Evolutionary conservation across 2,113 vertebrate species (phyloP), one percentile per base, ranked within the genome.

Genomic region (Trematocara nigrifrons): DNA sequence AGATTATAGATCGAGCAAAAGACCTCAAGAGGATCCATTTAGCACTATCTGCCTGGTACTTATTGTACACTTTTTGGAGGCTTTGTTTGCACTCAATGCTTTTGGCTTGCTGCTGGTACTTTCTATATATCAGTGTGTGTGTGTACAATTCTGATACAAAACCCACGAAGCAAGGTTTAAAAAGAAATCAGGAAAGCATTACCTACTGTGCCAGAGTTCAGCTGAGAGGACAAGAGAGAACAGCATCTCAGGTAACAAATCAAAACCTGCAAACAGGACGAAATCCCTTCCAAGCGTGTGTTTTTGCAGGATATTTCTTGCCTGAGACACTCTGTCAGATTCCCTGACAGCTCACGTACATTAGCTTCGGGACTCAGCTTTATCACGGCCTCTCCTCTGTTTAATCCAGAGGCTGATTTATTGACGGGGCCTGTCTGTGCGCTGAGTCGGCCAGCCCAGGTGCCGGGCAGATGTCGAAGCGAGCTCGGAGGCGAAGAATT

Each of bases 401-500:
- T 93, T 89, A 91, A 92, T 88, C 89, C 90, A 78, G 9, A 59
- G 59, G 31, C 81, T 93, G 93, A 95, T 95, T 94, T 94, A 94
- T 86, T 83, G 88, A 85, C 31, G 35, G 12, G 80, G 83, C 29
- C 83, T 35, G 84, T 79, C 81, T 76, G 22, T 7, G 18, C 6
- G 10, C 35, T 6, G 59, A 85, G 29, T 31, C 66, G 7, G 57
- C 80, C 77, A 61, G 87, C 51, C 94, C 94, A 94, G 93, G 89
- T 95, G 94, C 85, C 11, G 51, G 89, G 90, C 94, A 95, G 92
- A 95, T 95, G 94, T 91, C 2, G 74, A 89, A 18, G 87, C 74
- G 13, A 59, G 66, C 53, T 42, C 29, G 33, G 40, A 84, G 84
- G 83, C 81, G 45, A 78, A 79, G 85, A 77, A 47, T 71, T 59